Evolutionary conservation across 2,888 invertebrate species (phyloP).

Genomic region (Scaptomyza polygonia): DNA sequence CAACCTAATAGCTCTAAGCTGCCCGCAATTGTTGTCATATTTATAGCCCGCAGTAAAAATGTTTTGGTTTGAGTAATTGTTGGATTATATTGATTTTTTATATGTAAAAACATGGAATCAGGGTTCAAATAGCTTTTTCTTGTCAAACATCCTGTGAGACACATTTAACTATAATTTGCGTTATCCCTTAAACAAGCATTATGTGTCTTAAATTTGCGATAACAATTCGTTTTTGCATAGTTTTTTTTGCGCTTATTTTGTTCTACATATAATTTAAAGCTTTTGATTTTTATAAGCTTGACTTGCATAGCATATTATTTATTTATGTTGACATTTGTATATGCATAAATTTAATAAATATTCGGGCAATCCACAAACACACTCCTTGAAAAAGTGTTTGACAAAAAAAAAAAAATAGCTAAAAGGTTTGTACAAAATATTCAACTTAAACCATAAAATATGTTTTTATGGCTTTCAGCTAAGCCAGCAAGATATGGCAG

Average conservation of each 20-base stretch:
- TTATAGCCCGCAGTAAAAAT: slow-evolving; percentile 37
- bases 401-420: slow-evolving; percentile 6
- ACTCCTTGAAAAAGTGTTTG: slow-evolving; percentile 31
- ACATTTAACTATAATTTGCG: not conserved
- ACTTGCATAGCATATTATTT: slow-evolving; percentile 24
- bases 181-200: not conserved
- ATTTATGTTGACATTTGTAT: slow-evolving; percentile 31
- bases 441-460: slow-evolving; percentile 57
- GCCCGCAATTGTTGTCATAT: slow-evolving; percentile 35
- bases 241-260: not conserved
- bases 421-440: slow-evolving; percentile 44
- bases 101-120: not conserved
- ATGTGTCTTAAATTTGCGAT: not conserved
- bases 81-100: slow-evolving; percentile 2
- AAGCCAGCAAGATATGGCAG: slow-evolving; percentile 52
- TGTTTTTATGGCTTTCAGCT: slow-evolving; percentile 57
- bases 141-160: not conserved
- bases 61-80: slow-evolving; percentile 9
- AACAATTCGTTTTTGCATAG: not conserved
- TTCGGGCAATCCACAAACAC: slow-evolving; percentile 1
- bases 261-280: not conserved
- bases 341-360: slow-evolving; percentile 20
- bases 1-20: slow-evolving; percentile 33
- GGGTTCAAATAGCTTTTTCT: not conserved
- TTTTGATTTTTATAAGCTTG: slow-evolving; percentile 16